Percentiles rank a stretch among this genome's conserved stretches.
phyloP scores from a whole-genome alignment of 2,888 invertebrate genomes.

The Physocephala rufipes region DNA sequence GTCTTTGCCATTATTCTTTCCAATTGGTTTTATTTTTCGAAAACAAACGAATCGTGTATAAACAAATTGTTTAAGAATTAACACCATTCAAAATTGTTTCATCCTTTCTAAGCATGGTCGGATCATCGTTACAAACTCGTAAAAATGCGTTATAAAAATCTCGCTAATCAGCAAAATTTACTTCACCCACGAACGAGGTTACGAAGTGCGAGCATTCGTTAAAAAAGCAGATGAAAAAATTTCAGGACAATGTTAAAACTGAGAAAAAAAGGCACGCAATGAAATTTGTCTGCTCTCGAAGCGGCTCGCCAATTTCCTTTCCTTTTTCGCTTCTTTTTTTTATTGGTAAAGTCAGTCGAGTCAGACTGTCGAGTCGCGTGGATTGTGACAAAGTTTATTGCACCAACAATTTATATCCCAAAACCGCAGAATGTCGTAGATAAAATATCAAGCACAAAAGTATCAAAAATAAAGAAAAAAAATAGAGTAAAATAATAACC shows the following conservation, averaged over 20 bases:
- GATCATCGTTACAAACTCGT: constrained; percentile 18
- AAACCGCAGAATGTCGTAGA: constrained; percentile 53
- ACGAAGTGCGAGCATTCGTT: neutral
- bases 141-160: constrained; percentile 17
- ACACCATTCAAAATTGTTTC: constrained; percentile 4
- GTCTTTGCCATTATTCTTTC: too few relatives aligned
- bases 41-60: too few relatives aligned
- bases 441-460: constrained; percentile 24
- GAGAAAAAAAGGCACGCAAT: too few relatives aligned
- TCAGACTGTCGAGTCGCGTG: constrained; percentile 46
- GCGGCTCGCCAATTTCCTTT: neutral
- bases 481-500: constrained; percentile 43
- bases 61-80: too few relatives aligned
- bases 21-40: too few relatives aligned
- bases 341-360: neutral
- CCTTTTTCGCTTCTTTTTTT: neutral
- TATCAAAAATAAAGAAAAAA: constrained; percentile 36
- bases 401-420: constrained; percentile 56
- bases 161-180: constrained; percentile 40
- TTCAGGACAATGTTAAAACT: too few relatives aligned
- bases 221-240: constrained; percentile 10
- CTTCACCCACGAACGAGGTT: constrained; percentile 27
- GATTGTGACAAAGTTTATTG: constrained; percentile 46
- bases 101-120: constrained; percentile 40
- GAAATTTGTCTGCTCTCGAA: too few relatives aligned